Conservation (phyloP, 2,888 invertebrate species). For the Sylvicola cinctus region DNA sequence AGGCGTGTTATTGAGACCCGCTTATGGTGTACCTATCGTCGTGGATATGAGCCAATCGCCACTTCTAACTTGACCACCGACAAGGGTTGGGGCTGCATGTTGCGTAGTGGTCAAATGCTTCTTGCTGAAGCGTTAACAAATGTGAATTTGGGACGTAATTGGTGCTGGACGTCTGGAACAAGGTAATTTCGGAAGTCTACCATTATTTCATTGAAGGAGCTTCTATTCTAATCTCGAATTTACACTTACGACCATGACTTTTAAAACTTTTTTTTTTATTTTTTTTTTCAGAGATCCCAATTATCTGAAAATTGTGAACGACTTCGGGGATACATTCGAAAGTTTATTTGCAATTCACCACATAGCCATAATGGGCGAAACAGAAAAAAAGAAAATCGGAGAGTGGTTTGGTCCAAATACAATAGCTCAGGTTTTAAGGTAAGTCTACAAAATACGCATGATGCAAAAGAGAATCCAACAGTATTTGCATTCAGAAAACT, state of each 20-base stretch:
- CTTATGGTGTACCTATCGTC: slow-evolving; percentile 93
- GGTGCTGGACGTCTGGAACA: slow-evolving; percentile 74
- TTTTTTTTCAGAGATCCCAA: slow-evolving; percentile 47
- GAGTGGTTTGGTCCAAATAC: slow-evolving; percentile 99
- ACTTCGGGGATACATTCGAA: slow-evolving; percentile 79
- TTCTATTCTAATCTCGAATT: too few species aligned
- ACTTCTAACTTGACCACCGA: slow-evolving; percentile 69
- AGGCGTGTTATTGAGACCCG: slow-evolving; percentile 71
- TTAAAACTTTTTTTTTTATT: too few species aligned
- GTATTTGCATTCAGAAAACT: slow-evolving; percentile 46
- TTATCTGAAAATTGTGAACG: slow-evolving; percentile 64
- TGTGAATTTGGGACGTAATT: slow-evolving; percentile 64
- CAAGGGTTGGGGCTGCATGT: slow-evolving; percentile 92
- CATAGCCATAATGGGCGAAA: slow-evolving; percentile 90
- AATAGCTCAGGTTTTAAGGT: slow-evolving; percentile 96
- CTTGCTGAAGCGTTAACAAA: slow-evolving; percentile 71
- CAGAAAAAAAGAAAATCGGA: slow-evolving; percentile 87
- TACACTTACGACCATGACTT: too few species aligned
- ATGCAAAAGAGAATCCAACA: too few species aligned
- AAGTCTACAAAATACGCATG: too few species aligned
- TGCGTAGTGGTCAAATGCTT: slow-evolving; percentile 98
- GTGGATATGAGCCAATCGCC: slow-evolving; percentile 82
- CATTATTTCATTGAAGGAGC: too few species aligned
- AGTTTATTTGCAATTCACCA: slow-evolving; percentile 93
- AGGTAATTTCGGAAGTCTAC: too few species aligned